A percentile compares a stretch with the other conserved stretches of the same genome.
These are phyloP conservation scores for Tromatobia lineatoria DNA, from an alignment of 2,888 invertebrate species.

Conservation along the genomic window DNA sequence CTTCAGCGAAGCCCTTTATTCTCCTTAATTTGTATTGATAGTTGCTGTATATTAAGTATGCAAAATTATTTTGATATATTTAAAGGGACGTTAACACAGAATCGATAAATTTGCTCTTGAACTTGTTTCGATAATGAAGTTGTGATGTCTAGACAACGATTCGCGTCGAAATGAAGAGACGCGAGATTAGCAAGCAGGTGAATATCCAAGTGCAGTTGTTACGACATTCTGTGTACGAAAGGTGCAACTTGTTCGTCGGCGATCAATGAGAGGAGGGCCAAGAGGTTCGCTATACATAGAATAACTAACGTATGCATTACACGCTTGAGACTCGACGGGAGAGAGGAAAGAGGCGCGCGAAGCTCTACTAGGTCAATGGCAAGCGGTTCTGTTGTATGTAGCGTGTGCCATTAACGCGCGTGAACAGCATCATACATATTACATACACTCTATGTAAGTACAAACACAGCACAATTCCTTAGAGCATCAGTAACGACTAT, in stretches of 20 bases:
- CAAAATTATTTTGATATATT: background rate
- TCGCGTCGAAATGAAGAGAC: background rate
- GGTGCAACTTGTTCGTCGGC: slow-evolving; percentile 19
- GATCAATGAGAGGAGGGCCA: slow-evolving; percentile 58
- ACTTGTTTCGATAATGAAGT: slow-evolving; percentile 25
- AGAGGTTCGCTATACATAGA: slow-evolving; percentile 53
- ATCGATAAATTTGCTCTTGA: slow-evolving; percentile 21
- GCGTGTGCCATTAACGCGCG: slow-evolving; percentile 53
- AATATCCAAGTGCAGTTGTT: slow-evolving; percentile 25
- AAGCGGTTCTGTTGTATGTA: slow-evolving; percentile 40
- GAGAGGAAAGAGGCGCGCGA: slow-evolving; percentile 10
- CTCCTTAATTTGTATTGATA: too few species aligned
- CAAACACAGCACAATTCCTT: background rate
- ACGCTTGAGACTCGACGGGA: slow-evolving; percentile 15
- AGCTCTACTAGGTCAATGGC: slow-evolving; percentile 69
- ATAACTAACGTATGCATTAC: slow-evolving; percentile 20
- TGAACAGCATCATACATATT: slow-evolving; percentile 42
- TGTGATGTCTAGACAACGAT: background rate
- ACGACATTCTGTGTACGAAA: slow-evolving; percentile 21
- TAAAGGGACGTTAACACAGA: background rate
- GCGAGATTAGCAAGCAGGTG: slow-evolving; percentile 9
- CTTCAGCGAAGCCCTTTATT: too few species aligned
- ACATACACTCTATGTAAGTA: background rate
- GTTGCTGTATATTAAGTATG: background rate
- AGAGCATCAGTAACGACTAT: background rate